Evolutionary conservation across 2,113 vertebrate genomes (phyloP), one percentile per base, ranked within the genome.

Genomic region (Syrrhaptes paradoxus): DNA sequence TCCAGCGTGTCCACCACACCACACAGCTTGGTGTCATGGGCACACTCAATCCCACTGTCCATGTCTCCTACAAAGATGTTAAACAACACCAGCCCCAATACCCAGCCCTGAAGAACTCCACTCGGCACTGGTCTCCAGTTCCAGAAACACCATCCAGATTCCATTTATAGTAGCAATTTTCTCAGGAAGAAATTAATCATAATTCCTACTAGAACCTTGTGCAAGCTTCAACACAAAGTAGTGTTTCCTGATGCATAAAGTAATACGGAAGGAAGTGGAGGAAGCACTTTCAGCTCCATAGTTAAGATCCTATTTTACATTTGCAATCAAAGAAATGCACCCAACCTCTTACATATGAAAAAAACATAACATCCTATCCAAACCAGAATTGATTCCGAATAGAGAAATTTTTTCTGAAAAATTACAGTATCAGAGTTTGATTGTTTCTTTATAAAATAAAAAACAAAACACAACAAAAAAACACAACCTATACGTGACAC

Each of bases 131-230:
- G 41, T 41, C 41, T 41, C 41, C 41, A 41, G 41, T 41, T 87
- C 45, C 62, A 89, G 58, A 79, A 87, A 85, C 19, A 61, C 4
- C 25, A 81, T 38, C 28, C 38, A 78, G 45, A 65, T 75, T 87
- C 48, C 25, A 65, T 48, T 59, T 75, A 79, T 65, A 73, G 62
- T 28, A 95, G 49, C 38, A 58, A 82, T 57, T 76, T 87, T 87
- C n/a, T 93, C 49, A 66, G 62, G 87, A 79, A 93, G 61, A 83
- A 83, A 87, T 57, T 79, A 72, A 97, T 95, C 77, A 58, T 48
- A 72, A 82, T 46, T 85, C n/a, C 78, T 75, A 46, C 66, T 87
- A 91, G 55, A 72, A 74, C 93, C 63, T 73, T 0, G 0, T 43
- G 46, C 31, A 91, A 54, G 29, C 12, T 91, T 89, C 58, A 94